These are phyloP conservation scores for Lagenorhynchus albirostris DNA, from an alignment of 2,113 vertebrate species.

Conservation along the genomic window DNA sequence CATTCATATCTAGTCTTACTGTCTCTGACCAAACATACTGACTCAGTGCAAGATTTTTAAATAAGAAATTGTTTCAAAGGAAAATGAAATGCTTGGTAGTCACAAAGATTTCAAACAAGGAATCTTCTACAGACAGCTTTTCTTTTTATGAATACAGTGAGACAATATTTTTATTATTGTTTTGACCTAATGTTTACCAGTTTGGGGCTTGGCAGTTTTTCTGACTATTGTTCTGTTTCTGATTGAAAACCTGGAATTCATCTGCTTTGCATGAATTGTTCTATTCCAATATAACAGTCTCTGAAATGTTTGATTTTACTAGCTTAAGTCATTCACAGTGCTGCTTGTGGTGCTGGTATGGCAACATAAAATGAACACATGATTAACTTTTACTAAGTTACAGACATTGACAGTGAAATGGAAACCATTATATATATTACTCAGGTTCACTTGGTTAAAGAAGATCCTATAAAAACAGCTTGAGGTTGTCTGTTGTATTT, in stretches of 20 bases:
- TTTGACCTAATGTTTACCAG: constrained; percentile 64
- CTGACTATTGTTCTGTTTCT: constrained; percentile 66
- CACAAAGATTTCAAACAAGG: constrained; percentile 49
- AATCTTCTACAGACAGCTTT: not conserved
- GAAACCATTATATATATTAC: constrained; percentile 51
- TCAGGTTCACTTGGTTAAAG: constrained; percentile 48
- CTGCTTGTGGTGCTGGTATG: constrained; percentile 44
- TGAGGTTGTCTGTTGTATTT: not conserved
- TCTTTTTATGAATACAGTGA: constrained; percentile 46
- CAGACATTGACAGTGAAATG: constrained; percentile 71
- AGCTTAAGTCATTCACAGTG: constrained; percentile 74
- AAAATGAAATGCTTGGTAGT: not conserved
- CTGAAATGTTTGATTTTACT: constrained; percentile 47
- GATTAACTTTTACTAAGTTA: constrained; percentile 73
- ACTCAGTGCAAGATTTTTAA: constrained; percentile 40
- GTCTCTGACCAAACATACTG: not conserved
- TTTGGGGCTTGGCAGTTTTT: constrained; percentile 51
- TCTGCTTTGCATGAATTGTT: constrained; percentile 42
- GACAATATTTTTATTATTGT: constrained; percentile 66
- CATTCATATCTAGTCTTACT: not conserved
- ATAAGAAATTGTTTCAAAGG: constrained; percentile 53
- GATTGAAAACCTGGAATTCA: constrained; percentile 70
- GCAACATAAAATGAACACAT: constrained; percentile 69
- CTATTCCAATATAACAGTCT: constrained; percentile 12
- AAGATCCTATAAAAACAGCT: constrained; percentile 32